Evolutionary conservation across 2,888 invertebrate species (phyloP), one percentile per base, ranked within the genome.

Genomic region (Heliconius cydno): DNA sequence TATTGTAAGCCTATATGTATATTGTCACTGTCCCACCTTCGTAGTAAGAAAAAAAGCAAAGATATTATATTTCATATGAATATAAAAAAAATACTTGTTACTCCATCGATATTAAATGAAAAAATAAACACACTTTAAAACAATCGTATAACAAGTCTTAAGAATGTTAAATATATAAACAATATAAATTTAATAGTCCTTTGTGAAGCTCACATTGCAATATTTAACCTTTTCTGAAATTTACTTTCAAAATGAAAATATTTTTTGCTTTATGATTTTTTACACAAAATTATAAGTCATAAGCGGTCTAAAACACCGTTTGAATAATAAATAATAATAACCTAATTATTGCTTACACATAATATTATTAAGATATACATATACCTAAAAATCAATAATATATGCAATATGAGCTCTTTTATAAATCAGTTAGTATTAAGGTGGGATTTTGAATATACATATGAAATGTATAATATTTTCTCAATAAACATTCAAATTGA

Each of bases 361-460:
- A 73, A 52, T 19, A 52, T 52, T 38, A 68, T n/a, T 38, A 13
- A n/a, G 12, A 70, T 41, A 73, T 30, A 71, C 52, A 70, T 46
- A 73, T 30, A 71, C 52, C 52, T 52, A 68, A 57, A 77, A 30
- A 46, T 41, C 22, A 22, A n/a, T 22, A 13, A 25, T 67, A 22
- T 60, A 41, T 67, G 60, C 67, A 74, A 68, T 60, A 67, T 78
- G 78, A 78, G 74, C 73, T 67, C 38, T 22, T 41, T 71, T n/a
- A n/a, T 30, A 30, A 28, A 28, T 28, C 25, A 78, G n/a, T 68
- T 60, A 70, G 15, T 15, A 70, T 25, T 68, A 60, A 68, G 78
- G 67, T 67, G 78, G 78, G 78, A 28, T 77, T 67, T 73, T 78
- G 78, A 73, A 73, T 78, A 78, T 19, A 28, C 12, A 57, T 65